These are phyloP conservation scores for Octodon degus DNA, from an alignment of 2,113 vertebrate genomes.

Conservation along the genomic window DNA sequence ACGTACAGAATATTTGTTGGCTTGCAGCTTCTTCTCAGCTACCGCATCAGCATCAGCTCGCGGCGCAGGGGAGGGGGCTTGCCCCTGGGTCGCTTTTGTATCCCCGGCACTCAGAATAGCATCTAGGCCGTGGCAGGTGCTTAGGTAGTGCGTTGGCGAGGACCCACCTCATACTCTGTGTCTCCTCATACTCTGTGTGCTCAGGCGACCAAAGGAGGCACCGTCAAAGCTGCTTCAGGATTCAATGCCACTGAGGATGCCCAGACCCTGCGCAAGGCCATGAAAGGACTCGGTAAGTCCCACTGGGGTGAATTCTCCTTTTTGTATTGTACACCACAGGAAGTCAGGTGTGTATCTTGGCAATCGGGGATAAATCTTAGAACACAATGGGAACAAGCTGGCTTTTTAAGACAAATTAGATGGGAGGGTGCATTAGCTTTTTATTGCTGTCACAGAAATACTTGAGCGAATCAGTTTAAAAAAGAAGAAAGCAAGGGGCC, in stretches of 20 bases:
- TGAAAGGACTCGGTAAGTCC: conserved; percentile 96
- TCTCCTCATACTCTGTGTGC: conserved; percentile 49
- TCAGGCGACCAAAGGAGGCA: conserved; percentile 87
- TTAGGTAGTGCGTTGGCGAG: not conserved
- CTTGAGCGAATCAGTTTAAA: not conserved
- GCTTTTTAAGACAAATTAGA: not conserved
- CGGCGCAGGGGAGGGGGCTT: not conserved
- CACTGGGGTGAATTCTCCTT: not conserved
- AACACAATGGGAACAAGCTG: not conserved
- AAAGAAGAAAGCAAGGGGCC: not conserved
- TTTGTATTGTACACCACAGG: not conserved
- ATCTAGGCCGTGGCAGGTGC: not conserved
- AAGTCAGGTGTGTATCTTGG: not conserved
- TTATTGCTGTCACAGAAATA: not conserved
- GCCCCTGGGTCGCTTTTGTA: not conserved
- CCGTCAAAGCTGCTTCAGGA: conserved; percentile 88
- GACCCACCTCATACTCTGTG: not conserved
- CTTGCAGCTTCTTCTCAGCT: not conserved
- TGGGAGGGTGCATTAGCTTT: not conserved
- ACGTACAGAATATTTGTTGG: not conserved
- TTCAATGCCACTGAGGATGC: conserved; percentile 91
- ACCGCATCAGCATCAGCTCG: not conserved
- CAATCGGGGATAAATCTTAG: not conserved
- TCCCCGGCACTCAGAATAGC: not conserved
- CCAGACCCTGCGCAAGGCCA: conserved; percentile 91